Evolutionary conservation across 2,797 vertebrate genomes (phyloP).

Genomic region (Bufotes viridis): DNA sequence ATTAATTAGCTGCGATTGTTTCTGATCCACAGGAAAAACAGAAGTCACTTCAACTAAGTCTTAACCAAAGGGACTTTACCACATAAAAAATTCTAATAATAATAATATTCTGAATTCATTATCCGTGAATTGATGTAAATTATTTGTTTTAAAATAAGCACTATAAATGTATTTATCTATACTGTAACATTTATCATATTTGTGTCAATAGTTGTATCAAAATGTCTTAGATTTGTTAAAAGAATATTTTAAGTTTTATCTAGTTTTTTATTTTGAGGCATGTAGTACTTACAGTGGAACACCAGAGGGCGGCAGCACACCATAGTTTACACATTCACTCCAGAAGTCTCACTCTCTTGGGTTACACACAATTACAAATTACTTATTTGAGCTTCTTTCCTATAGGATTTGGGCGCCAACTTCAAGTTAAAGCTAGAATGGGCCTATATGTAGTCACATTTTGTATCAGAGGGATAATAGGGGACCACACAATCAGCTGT

Average conservation of each 20-base stretch:
- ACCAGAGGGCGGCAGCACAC: conserved; percentile 25
- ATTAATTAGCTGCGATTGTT: conserved; percentile 47
- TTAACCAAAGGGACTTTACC: not conserved
- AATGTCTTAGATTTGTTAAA: not conserved
- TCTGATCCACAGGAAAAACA: conserved; percentile 11
- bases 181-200: not conserved
- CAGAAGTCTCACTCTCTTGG: not conserved
- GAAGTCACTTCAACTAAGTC: not conserved
- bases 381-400: not conserved
- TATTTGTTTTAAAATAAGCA: not conserved
- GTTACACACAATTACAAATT: not conserved
- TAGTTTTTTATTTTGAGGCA: not conserved
- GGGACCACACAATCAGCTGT: too few species aligned
- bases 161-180: not conserved
- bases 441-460: too few species aligned
- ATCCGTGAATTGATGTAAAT: not conserved
- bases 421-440: too few species aligned
- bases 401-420: too few species aligned
- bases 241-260: not conserved
- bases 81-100: not conserved
- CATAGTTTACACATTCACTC: not conserved
- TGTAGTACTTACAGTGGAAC: not conserved
- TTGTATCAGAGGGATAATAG: too few species aligned
- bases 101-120: not conserved
- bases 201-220: not conserved